phyloP scores from a whole-genome alignment of 2,797 vertebrate species.

The Macroramphosus scolopax region DNA sequence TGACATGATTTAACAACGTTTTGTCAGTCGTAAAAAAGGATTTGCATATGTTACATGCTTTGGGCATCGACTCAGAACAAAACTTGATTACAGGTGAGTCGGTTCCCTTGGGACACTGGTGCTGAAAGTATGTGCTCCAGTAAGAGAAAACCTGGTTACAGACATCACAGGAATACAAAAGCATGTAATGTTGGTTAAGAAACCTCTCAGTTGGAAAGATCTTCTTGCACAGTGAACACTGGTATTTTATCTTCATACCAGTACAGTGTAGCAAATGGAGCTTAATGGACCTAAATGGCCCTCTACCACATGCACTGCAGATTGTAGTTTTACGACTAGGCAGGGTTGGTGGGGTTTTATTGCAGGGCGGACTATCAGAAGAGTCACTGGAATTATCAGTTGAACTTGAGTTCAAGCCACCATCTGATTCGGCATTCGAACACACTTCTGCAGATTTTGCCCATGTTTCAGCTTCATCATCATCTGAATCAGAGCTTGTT shows the following conservation, averaged over 20 bases:
- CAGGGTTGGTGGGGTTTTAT: background rate
- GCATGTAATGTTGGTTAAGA: slow-evolving; percentile 56
- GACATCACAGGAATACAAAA: slow-evolving; percentile 50
- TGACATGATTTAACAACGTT: slow-evolving; percentile 52
- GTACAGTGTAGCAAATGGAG: slow-evolving; percentile 62
- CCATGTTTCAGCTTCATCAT: background rate
- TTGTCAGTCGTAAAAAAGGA: slow-evolving; percentile 58
- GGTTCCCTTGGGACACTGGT: slow-evolving; percentile 52
- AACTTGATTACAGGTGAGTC: slow-evolving; percentile 39
- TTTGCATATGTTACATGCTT: slow-evolving; percentile 62
- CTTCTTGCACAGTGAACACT: slow-evolving; percentile 58
- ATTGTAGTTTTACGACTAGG: background rate
- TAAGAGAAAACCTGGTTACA: slow-evolving; percentile 62
- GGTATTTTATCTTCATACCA: slow-evolving; percentile 28
- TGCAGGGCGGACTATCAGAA: background rate
- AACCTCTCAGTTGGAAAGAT: slow-evolving; percentile 31
- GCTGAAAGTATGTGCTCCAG: slow-evolving; percentile 14
- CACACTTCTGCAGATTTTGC: background rate
- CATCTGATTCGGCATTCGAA: slow-evolving; percentile 26
- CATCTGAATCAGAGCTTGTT: slow-evolving; percentile 16
- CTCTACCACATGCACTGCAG: slow-evolving; percentile 54
- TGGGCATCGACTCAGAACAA: slow-evolving; percentile 54
- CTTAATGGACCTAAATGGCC: slow-evolving; percentile 59
- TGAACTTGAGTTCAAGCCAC: slow-evolving; percentile 37
- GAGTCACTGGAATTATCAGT: slow-evolving; percentile 48